Base-by-base conservation (phyloP, 1,140 invertebrate species). In the Pogonognathellus flavescens region DNA sequence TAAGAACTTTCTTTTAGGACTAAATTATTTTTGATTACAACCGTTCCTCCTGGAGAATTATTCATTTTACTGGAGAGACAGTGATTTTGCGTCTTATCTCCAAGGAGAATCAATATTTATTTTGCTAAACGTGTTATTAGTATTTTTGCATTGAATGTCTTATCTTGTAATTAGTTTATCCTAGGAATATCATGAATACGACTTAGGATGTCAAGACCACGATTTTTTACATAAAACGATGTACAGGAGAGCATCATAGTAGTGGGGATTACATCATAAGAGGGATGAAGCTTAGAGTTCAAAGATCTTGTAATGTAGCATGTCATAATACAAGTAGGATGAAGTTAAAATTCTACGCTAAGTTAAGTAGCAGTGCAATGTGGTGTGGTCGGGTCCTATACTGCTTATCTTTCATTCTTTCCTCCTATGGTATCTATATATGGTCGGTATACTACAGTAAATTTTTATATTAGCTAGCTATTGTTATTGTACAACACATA, bases 221-320 rank as follows among this genome's bases (percentile, higher is more conserved):
- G 11, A 13, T 10, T 31, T 25, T 10, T 3, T 25, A 66, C 22
- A 31, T 66, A 31, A 20, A 25, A 31, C 20, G 5, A 66, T 25
- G 25, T 14, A 25, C 25, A 66, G 62, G 18, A 14, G 25, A 20
- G 16, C n/a, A 18, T 20, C 16, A 18, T 20, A 9, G 9, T 66
- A 25, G 25, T 66, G 25, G 25, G 25, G 62, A 66, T 66, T 25
- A 6, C 31, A 20, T 66, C 62, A 66, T 66, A 20, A 25, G 22
- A 25, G 62, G 11, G 62, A 66, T 25, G 62, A 66, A 41, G 31
- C 31, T 41, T 6, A 76, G 70, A n/a, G 70, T 76, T 76, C 70
- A 76, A 76, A 76, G 70, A 25, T 76, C 70, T 76, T 76, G 70
- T 76, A 76, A 76, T 76, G 70, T 49, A 8, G 25, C 41, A 50